Conservation (phyloP, 2,113 vertebrate species). For the Hippocampus guttulatus region DNA sequence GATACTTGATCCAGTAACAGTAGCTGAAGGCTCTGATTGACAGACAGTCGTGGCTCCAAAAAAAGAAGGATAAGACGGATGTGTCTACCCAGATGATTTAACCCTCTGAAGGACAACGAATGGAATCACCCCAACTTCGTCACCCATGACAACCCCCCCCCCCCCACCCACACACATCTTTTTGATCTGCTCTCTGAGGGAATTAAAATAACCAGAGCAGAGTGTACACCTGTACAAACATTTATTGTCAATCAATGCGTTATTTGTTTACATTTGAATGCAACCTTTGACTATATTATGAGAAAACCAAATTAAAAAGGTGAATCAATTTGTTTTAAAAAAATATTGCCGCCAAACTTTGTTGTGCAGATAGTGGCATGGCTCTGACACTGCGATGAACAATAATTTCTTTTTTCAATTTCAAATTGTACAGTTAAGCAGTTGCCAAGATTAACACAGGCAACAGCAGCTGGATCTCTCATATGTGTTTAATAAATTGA, state of each 20-base stretch:
- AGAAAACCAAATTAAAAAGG: too few relatives aligned
- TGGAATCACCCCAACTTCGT: slow-evolving; percentile 13
- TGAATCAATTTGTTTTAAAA: too few relatives aligned
- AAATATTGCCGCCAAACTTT: too few relatives aligned
- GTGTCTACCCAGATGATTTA: slow-evolving; percentile 60
- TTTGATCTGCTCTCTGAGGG: slow-evolving; percentile 49
- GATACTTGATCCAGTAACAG: slow-evolving; percentile 23
- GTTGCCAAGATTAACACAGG: slow-evolving; percentile 36
- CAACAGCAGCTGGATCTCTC: slow-evolving; percentile 36
- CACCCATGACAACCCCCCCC: slow-evolving; percentile 13
- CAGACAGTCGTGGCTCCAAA: slow-evolving; percentile 39
- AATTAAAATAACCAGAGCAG: slow-evolving; percentile 22
- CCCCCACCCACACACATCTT: slow-evolving; percentile 60
- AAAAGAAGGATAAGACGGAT: slow-evolving; percentile 54
- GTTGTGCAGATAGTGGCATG: too few relatives aligned
- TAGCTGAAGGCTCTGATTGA: slow-evolving; percentile 35
- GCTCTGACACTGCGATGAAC: slow-evolving; percentile 33
- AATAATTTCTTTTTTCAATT: slow-evolving; percentile 27
- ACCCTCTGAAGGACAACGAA: slow-evolving; percentile 36
- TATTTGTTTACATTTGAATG: too few relatives aligned
- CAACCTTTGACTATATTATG: too few relatives aligned
- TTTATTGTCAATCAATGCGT: not conserved
- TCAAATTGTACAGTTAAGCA: slow-evolving; percentile 41
- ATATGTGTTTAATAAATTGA: slow-evolving; percentile 38
- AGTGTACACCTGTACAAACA: not conserved